Evolutionary conservation across 2,797 vertebrate species (phyloP).

Genomic region (Channa striata): DNA sequence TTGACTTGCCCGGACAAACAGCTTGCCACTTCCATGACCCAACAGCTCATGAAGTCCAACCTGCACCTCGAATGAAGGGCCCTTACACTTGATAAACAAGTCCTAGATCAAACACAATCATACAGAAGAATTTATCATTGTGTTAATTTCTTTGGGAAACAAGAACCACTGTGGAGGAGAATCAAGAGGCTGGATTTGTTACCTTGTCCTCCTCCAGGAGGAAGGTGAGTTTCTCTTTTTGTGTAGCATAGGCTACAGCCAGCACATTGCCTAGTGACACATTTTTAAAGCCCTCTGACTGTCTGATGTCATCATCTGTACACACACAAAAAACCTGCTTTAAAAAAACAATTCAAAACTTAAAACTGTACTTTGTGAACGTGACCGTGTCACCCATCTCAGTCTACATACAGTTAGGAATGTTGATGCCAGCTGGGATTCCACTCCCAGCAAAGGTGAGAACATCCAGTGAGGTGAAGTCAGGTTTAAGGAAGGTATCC

Average conservation of each 20-base stretch:
- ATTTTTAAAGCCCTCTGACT: conserved; percentile 94
- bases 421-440: conserved; percentile 95
- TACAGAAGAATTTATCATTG: not conserved
- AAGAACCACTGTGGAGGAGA: not conserved
- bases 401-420: conserved; percentile 90
- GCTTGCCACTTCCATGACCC: conserved; percentile 94
- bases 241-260: conserved; percentile 88
- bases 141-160: not conserved
- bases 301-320: conserved; percentile 92
- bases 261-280: conserved; percentile 93
- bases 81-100: conserved; percentile 90
- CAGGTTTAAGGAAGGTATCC: conserved; percentile 91
- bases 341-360: not conserved
- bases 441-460: conserved; percentile 93
- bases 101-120: conserved; percentile 79
- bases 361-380: not conserved
- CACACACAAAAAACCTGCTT: conserved; percentile 6
- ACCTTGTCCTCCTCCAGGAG: conserved; percentile 92
- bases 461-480: conserved; percentile 95
- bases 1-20: conserved; percentile 89
- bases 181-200: not conserved
- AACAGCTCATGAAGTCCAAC: conserved; percentile 94
- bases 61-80: conserved; percentile 93
- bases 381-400: not conserved
- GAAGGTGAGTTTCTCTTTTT: conserved; percentile 93